Base-by-base conservation (phyloP, 2,797 vertebrate genomes). In the Micromesistius poutassou region DNA sequence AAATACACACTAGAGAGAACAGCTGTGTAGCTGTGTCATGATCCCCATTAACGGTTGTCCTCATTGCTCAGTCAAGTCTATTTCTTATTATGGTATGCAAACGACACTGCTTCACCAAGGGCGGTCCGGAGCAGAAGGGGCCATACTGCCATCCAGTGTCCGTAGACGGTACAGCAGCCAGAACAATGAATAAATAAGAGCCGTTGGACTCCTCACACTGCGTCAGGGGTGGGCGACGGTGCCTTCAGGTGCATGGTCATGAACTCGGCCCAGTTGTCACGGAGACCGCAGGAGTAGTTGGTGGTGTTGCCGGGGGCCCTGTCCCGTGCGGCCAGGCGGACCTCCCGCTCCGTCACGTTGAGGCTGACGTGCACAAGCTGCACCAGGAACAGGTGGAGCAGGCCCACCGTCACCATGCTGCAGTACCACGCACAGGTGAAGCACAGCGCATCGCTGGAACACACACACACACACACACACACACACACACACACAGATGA, bases 381-480 rank as follows among this genome's bases (percentile, higher is more conserved):
- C 79, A 96, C 92, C 13, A 96, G 66, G 83, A 99, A 94, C 87
- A 99, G 93, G 91, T 98, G 97, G 75, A 96, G 94, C 88, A 98
- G 92, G 25, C 96, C 96, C 0, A 88, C 94, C 0, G 96, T 96
- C 90, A 99, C 93, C n/a, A 98, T 95, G 76, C 94, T 93, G 87
- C 96, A 94, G 94, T 99, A 99, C 98, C 97, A 99, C 7, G 95
- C 96, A 74, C 97, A 98, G 89, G 98, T 99, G 94, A 97, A 99
- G 71, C 95, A 95, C 72, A 99, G 94, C 0, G 98, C 96, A 0
- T 95, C 89, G 87, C 97, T 99, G 92, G 66, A 85, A 83, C 19
- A 78, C 70, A 88, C 70, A 86, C 66, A 78, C 25, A 78, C 30
- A 74, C 71, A 76, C 74, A 76, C 73, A 72, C 25, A 42, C 40